Conservation (phyloP, 2,113 vertebrate species). For the Desmodus rotundus region DNA sequence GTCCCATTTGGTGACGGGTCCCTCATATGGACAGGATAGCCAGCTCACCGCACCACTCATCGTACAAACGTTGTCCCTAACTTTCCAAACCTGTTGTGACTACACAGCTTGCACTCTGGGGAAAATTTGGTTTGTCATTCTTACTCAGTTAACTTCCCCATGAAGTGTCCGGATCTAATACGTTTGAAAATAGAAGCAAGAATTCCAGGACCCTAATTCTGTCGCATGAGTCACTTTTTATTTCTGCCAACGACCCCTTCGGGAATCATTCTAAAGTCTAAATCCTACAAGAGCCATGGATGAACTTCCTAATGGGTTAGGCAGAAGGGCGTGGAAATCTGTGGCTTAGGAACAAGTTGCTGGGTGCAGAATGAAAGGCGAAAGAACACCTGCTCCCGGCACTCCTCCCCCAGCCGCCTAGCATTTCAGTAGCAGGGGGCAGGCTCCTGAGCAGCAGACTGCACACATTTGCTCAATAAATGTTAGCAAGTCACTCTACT, state of each 20-base stretch:
- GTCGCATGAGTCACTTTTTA: constrained; percentile 69
- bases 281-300: constrained; percentile 20
- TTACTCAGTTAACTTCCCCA: constrained; percentile 48
- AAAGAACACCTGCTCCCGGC: not conserved
- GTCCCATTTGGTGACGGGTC: not conserved
- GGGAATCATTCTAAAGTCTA: constrained; percentile 44
- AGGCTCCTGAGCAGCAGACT: not conserved
- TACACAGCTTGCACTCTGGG: not conserved
- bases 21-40: not conserved
- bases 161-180: constrained; percentile 41
- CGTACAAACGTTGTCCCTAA: not conserved
- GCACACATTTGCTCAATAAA: not conserved
- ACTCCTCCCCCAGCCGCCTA: not conserved
- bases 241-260: constrained; percentile 54
- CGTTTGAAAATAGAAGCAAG: constrained; percentile 72
- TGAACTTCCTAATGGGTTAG: constrained; percentile 29
- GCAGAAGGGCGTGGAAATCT: constrained; percentile 19
- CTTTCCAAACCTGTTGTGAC: constrained; percentile 27
- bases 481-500: not conserved
- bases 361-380: not conserved
- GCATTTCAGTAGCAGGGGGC: not conserved
- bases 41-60: not conserved
- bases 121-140: constrained; percentile 57
- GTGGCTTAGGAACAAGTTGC: not conserved
- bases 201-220: constrained; percentile 60